Conservation (phyloP, 2,888 invertebrate genomes). For the Leucania comma region DNA sequence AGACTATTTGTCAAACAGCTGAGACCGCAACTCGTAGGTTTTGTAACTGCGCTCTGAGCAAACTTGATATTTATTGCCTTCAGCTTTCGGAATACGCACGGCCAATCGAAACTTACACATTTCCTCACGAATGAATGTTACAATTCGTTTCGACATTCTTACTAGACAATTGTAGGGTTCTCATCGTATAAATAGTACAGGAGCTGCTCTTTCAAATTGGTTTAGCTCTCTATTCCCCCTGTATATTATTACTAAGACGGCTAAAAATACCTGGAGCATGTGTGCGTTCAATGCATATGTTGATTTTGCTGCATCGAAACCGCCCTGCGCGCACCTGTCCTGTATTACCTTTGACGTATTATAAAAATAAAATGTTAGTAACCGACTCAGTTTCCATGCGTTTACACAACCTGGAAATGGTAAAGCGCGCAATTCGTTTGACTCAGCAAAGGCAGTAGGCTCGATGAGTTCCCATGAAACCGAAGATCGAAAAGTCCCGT, state of each 20-base stretch:
- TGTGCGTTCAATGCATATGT: slow-evolving; percentile 76
- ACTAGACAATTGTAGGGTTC: slow-evolving; percentile 55
- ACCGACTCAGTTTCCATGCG: slow-evolving; percentile 19
- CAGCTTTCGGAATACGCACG: slow-evolving; percentile 81
- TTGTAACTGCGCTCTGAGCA: slow-evolving; percentile 83
- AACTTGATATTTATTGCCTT: slow-evolving; percentile 85
- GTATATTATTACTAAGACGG: slow-evolving; percentile 72
- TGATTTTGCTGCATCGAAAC: slow-evolving; percentile 72
- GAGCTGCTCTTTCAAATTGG: slow-evolving; percentile 72
- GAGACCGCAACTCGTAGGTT: slow-evolving; percentile 81
- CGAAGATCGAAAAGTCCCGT: slow-evolving; percentile 66
- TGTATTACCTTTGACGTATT: slow-evolving; percentile 72
- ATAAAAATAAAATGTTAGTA: slow-evolving; percentile 43
- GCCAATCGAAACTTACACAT: slow-evolving; percentile 76
- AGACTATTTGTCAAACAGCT: slow-evolving; percentile 82
- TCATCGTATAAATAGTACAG: slow-evolving; percentile 71
- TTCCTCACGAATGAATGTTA: slow-evolving; percentile 72
- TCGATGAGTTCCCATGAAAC: slow-evolving; percentile 70
- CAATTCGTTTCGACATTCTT: slow-evolving; percentile 65
- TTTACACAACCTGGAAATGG: slow-evolving; percentile 3
- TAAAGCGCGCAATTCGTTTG: slow-evolving; percentile 4
- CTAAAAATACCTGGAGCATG: slow-evolving; percentile 82
- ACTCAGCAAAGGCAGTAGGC: slow-evolving; percentile 48
- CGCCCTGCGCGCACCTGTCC: slow-evolving; percentile 80
- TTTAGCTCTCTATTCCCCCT: slow-evolving; percentile 72